Base-by-base conservation (phyloP, 2,113 vertebrate species). In the Camelus dromedarius region DNA sequence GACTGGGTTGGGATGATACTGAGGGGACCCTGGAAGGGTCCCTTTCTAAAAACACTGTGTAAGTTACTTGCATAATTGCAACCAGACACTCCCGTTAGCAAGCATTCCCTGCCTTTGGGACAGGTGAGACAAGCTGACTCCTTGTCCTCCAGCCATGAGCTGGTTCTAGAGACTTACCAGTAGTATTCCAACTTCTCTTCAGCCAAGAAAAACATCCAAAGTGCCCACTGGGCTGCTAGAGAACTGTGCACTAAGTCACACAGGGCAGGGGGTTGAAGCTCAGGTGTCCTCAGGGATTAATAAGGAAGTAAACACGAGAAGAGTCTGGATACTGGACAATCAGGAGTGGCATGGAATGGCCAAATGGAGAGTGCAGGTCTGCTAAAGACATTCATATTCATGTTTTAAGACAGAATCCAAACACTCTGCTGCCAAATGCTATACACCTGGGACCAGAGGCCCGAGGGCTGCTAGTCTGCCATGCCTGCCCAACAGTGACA, bases 191-290 rank as follows among this genome's bases (percentile, higher is more conserved):
- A 86, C 35, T 77, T 93, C 50, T 35, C 20, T 85, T 95, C 26
- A 92, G 50, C 60, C 32, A 82, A n/a, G n/a, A 91, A 94, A 95
- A 96, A 89, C 42, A 92, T 62, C 22, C 58, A 42, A 66, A n/a
- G 54, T 84, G 60, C 26, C 60, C 60, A 81, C 2, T 56, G 62
- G 46, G 66, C 75, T 88, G 66, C 75, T 48, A 64, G 28, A 24
- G 79, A 83, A 79, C 30, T 56, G 46, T 9, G 46, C 6, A 48
- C 26, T 56, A 94, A 60, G 18, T 82, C 60, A 77, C 38, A 30
- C 3, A 79, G 69, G 60, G 38, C 52, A 94, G 82, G 73, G 62
- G 64, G 50, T 60, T 77, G 94, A 85, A 93, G 18, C 30, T 86
- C 89, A 32, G n/a, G 24, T 5, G 38, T 89, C 32, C 80, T 80